Evolutionary conservation across 2,797 vertebrate genomes (phyloP), one percentile per base, ranked within the genome.

Genomic region (Poecilia picta): DNA sequence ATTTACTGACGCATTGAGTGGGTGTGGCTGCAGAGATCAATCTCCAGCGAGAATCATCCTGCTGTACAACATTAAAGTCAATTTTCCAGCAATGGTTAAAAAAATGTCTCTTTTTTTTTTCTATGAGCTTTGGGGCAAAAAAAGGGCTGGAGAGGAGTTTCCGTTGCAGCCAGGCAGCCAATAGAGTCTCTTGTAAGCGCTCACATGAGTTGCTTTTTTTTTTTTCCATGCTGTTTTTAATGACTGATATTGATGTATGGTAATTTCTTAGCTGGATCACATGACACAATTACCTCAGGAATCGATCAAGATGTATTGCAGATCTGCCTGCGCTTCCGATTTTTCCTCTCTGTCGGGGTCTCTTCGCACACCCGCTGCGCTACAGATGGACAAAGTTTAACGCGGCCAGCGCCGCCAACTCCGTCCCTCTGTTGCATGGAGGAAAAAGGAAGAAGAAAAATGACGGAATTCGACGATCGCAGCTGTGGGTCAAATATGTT

Each of bases 261-360:
- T 98, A 97, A 98, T 98, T 96, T 97, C 97, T 97, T 95, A 95
- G 97, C 97, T 94, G 97, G 97, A 97, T 98, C 98, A 99, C 98
- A 98, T 99, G 98, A 99, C 98, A 97, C 97, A 97, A 98, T 99
- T 98, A 98, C 97, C 97, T 97, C 97, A 96, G 97, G 98, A 98
- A 98, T 99, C 98, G 98, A 99, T 98, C 97, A 98, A 98, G 98
- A 99, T 98, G 97, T 98, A 98, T 98, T 97, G 98, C 98, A 97
- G 97, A 97, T 98, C 98, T 98, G 97, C 97, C 95, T 97, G 94
- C 97, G 97, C 97, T 98, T 97, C 97, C 97, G 96, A 97, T 97
- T 97, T 97, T 96, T 97, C 96, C 97, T 96, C 96, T 96, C 96
- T 96, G 89, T 85, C 92, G 97, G 93, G 96, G 97, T 96, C 97